phyloP scores from a whole-genome alignment of 2,888 invertebrate species.

The Agrochola macilenta region DNA sequence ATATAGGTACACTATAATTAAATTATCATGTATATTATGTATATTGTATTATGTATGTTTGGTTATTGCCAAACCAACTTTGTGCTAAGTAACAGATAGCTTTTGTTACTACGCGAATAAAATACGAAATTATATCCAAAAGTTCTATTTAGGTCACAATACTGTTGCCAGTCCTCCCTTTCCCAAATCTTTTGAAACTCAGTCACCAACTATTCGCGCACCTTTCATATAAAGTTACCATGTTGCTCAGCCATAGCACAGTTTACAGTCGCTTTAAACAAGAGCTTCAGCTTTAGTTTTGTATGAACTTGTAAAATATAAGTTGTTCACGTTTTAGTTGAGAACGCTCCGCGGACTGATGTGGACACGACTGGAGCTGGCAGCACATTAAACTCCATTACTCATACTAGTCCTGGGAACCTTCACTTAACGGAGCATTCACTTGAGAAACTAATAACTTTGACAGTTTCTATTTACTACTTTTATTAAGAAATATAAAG shows the following conservation, averaged over 20 bases:
- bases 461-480: background rate
- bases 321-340: slow-evolving; percentile 5
- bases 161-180: background rate
- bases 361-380: slow-evolving; percentile 23
- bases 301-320: slow-evolving; percentile 21
- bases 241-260: slow-evolving; percentile 9
- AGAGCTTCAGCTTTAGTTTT: slow-evolving; percentile 7
- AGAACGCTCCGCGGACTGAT: slow-evolving; percentile 13
- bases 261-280: slow-evolving; percentile 12
- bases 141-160: background rate
- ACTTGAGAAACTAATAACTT: slow-evolving; percentile 21
- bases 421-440: background rate
- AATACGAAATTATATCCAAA: background rate
- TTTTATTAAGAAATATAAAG: background rate
- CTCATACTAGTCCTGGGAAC: slow-evolving; percentile 20
- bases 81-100: background rate
- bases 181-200: background rate
- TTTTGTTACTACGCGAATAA: background rate
- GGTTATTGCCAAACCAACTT: background rate
- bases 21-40: background rate
- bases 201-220: slow-evolving; percentile 8
- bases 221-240: slow-evolving; percentile 20
- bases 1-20: background rate
- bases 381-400: slow-evolving; percentile 34
- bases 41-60: too few species aligned